Evolutionary conservation across 2,113 vertebrate species (phyloP).

Genomic region (Lagopus muta): DNA sequence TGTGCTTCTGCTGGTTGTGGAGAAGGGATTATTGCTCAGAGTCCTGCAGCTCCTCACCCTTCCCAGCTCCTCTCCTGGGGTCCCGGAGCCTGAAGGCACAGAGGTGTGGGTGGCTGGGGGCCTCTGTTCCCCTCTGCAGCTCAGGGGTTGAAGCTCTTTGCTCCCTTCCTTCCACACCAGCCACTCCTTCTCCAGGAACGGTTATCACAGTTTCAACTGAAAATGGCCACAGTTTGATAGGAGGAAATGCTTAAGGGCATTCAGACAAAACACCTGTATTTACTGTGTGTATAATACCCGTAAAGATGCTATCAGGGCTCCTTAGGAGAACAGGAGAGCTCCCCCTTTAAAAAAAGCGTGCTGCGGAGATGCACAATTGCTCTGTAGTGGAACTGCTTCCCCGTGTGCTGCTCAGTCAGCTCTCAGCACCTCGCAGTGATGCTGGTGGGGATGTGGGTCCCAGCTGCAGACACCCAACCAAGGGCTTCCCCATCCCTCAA

Average conservation of each 20-base stretch:
- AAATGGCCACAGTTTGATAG: neutral
- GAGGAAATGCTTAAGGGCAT: neutral
- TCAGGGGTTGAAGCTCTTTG: neutral
- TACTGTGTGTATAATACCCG: neutral
- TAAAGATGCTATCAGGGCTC: neutral
- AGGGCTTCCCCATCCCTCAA: neutral
- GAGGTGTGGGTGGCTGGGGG: too few species aligned
- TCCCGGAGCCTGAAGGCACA: neutral
- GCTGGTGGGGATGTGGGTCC: neutral
- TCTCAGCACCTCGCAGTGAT: neutral
- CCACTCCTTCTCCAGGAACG: neutral
- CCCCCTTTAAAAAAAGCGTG: neutral
- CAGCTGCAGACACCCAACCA: neutral
- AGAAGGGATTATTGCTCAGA: conserved; percentile 31
- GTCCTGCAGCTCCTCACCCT: neutral
- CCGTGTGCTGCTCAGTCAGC: too few species aligned
- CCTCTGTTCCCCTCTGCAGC: neutral
- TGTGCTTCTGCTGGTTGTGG: neutral
- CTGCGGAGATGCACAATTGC: neutral
- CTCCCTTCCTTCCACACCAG: neutral
- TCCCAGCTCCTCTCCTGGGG: too few species aligned
- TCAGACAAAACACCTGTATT: neutral
- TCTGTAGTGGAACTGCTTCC: neutral
- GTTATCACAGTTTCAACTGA: neutral
- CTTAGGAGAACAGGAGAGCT: neutral